phyloP scores from a whole-genome alignment of 2,797 vertebrate genomes.

The Parambassis ranga region DNA sequence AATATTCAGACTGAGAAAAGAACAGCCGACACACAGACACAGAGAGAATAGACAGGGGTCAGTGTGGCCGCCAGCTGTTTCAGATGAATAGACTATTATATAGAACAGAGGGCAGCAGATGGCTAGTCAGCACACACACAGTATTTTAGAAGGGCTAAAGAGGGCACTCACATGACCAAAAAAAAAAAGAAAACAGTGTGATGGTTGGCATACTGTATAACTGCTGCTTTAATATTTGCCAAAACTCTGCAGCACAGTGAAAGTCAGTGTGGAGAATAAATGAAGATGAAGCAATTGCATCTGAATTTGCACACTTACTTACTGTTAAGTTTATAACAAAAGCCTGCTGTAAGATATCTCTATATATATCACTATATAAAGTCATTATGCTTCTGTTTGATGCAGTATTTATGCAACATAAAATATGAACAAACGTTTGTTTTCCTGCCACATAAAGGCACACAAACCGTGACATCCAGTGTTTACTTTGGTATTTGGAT shows the following conservation, averaged over 20 bases:
- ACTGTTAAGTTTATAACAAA: too few relatives aligned
- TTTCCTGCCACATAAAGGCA: too few relatives aligned
- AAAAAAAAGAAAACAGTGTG: not conserved
- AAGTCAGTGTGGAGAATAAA: not conserved
- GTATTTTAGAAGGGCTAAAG: conserved; percentile 3
- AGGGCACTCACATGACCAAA: conserved; percentile 22
- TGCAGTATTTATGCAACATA: too few relatives aligned
- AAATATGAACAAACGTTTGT: too few relatives aligned
- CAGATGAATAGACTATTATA: conserved; percentile 66
- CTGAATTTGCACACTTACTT: too few relatives aligned
- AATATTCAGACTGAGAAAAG: conserved; percentile 9
- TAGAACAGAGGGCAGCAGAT: conserved; percentile 59
- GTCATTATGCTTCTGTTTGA: too few relatives aligned
- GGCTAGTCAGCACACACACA: conserved; percentile 55
- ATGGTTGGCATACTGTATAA: not conserved
- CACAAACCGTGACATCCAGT: too few relatives aligned
- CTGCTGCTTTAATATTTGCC: too few relatives aligned
- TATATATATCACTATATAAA: too few relatives aligned
- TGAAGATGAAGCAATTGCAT: too few relatives aligned
- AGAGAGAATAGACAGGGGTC: conserved; percentile 46
- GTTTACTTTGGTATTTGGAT: too few relatives aligned
- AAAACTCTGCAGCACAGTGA: not conserved
- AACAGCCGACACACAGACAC: conserved; percentile 33
- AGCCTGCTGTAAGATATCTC: too few relatives aligned
- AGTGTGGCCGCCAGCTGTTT: conserved; percentile 66